Evolutionary conservation across 1,140 invertebrate species (phyloP).

Genomic region (Tribolium madens): DNA sequence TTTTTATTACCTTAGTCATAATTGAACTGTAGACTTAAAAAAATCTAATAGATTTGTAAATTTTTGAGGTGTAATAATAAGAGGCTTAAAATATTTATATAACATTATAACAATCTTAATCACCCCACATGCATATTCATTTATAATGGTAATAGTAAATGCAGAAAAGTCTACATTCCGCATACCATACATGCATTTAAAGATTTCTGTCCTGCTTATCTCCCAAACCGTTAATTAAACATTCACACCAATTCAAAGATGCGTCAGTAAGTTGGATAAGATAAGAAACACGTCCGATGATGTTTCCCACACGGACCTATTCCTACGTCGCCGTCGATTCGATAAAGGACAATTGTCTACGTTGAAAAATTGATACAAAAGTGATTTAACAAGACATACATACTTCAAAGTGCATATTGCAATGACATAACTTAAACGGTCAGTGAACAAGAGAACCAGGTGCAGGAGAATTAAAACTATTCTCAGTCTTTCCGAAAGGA

Average conservation of each 20-base stretch:
- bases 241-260: conserved; percentile 50
- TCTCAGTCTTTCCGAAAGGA: background rate
- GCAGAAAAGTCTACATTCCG: conserved; percentile 2
- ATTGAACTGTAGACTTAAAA: too few species aligned
- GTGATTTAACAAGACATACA: background rate
- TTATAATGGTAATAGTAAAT: too few species aligned
- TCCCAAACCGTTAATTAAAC: conserved; percentile 50
- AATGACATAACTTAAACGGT: conserved; percentile 5
- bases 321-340: too few species aligned
- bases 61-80: too few species aligned
- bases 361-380: too few species aligned
- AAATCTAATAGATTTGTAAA: too few species aligned
- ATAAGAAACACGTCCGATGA: conserved; percentile 29
- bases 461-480: background rate
- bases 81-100: too few species aligned
- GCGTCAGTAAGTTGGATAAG: conserved; percentile 46
- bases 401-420: background rate
- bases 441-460: background rate
- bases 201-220: conserved; percentile 4
- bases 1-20: too few species aligned
- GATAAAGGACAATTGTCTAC: background rate
- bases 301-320: conserved; percentile 8
- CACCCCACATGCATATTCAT: too few species aligned
- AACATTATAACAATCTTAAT: too few species aligned
- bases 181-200: background rate